Percentiles rank a stretch among this genome's conserved stretches.
phyloP scores from a whole-genome alignment of 2,113 vertebrate genomes.

The Labeo rohita region DNA sequence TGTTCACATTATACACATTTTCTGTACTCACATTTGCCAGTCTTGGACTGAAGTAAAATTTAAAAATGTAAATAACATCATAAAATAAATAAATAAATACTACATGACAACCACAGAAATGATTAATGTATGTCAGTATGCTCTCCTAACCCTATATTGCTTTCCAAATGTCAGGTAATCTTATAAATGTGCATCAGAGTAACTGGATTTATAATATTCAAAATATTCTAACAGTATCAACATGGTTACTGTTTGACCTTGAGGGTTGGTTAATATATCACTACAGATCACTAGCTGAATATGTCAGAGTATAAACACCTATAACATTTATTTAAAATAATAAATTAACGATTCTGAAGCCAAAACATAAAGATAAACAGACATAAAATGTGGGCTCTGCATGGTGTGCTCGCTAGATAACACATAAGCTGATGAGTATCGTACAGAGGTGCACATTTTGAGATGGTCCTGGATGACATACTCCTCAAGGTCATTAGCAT shows the following conservation, averaged over 20 bases:
- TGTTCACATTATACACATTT: neutral
- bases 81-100: too few species aligned
- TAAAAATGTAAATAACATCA: too few species aligned
- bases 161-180: neutral
- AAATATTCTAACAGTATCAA: neutral
- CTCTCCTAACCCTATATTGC: neutral
- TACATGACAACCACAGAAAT: neutral
- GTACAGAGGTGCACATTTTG: neutral
- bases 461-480: conserved; percentile 21
- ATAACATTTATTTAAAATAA: neutral
- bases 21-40: neutral
- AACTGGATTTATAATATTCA: neutral
- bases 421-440: neutral
- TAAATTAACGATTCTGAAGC: neutral
- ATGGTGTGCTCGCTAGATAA: neutral
- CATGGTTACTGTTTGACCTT: neutral
- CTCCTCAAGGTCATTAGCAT: conserved; percentile 55
- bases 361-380: neutral
- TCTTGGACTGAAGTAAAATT: too few species aligned
- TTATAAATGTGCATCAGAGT: neutral
- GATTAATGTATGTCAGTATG: neutral
- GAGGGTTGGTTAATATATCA: neutral
- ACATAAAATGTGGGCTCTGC: neutral
- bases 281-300: neutral
- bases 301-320: neutral